phyloP scores from a whole-genome alignment of 1,140 invertebrate genomes.

The Drosophila neocordata region DNA sequence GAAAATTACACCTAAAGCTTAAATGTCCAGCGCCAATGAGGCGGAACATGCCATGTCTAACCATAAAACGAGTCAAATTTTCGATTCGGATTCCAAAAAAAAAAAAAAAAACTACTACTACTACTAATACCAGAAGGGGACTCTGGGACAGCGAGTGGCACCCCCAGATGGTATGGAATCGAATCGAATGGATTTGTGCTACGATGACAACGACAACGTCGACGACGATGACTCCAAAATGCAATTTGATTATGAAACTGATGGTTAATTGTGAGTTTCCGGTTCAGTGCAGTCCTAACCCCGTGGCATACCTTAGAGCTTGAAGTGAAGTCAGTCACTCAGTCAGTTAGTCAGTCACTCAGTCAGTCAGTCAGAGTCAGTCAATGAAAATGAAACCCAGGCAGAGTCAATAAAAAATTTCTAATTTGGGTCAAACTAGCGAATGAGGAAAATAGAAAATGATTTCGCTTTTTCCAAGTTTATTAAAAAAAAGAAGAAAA shows the following conservation, averaged over 20 bases:
- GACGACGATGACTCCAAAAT: slow-evolving; percentile 44
- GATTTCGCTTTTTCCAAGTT: slow-evolving; percentile 6
- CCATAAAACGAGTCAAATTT: slow-evolving; percentile 59
- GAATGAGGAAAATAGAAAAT: slow-evolving; percentile 24
- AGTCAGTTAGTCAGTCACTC: slow-evolving; percentile 12
- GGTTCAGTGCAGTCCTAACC: slow-evolving; percentile 68
- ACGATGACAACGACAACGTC: neutral
- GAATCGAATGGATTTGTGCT: neutral
- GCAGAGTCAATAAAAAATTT: slow-evolving; percentile 46
- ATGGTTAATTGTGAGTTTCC: slow-evolving; percentile 75
- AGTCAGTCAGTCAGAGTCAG: slow-evolving; percentile 33
- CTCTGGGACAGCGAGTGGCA: slow-evolving; percentile 35
- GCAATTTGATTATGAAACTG: slow-evolving; percentile 67
- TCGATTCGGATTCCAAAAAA: slow-evolving; percentile 38
- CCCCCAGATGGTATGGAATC: slow-evolving; percentile 28
- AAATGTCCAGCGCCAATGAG: slow-evolving; percentile 68
- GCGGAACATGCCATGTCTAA: slow-evolving; percentile 63
- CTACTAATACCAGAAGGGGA: neutral
- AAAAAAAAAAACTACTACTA: no score
- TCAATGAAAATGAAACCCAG: slow-evolving; percentile 70
- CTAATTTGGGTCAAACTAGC: slow-evolving; percentile 55
- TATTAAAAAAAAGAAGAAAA: slow-evolving; percentile 1
- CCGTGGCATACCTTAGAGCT: slow-evolving; percentile 3
- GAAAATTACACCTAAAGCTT: slow-evolving; percentile 58
- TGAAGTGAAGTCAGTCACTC: slow-evolving; percentile 26